Percentiles rank a stretch among this genome's conserved stretches.
These are phyloP conservation scores for Hemicordylus capensis DNA, from an alignment of 2,113 vertebrate genomes.

Conservation along the genomic window DNA sequence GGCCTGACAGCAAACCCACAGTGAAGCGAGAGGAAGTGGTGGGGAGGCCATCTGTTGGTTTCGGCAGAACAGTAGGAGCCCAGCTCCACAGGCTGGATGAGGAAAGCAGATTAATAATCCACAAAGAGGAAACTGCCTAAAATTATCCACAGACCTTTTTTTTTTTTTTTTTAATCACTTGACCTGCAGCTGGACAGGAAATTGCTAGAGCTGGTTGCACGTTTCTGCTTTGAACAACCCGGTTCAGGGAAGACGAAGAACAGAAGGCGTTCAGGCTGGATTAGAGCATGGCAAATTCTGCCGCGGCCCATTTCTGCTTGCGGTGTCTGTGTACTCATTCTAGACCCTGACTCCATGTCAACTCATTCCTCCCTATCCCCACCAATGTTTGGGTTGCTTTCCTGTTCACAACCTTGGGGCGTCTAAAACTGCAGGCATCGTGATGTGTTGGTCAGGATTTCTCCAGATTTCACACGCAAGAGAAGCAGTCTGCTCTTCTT, in stretches of 20 bases:
- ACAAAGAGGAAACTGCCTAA: slow-evolving; percentile 81
- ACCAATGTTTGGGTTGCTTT: slow-evolving; percentile 58
- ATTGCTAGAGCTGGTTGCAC: slow-evolving; percentile 84
- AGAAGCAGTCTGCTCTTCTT: background rate
- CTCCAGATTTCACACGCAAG: slow-evolving; percentile 41
- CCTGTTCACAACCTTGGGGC: slow-evolving; percentile 58
- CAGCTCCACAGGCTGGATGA: slow-evolving; percentile 69
- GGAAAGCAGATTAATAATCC: slow-evolving; percentile 81
- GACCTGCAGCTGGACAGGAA: slow-evolving; percentile 90
- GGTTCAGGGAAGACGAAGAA: slow-evolving; percentile 82
- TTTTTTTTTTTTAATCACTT: too few species aligned
- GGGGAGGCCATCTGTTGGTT: slow-evolving; percentile 80
- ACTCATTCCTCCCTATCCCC: slow-evolving; percentile 56
- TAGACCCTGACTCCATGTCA: slow-evolving; percentile 67
- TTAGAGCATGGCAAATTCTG: slow-evolving; percentile 81
- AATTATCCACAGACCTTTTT: slow-evolving; percentile 76
- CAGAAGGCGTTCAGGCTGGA: slow-evolving; percentile 85
- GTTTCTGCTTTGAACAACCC: slow-evolving; percentile 83
- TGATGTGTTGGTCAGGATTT: slow-evolving; percentile 10
- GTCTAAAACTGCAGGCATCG: slow-evolving; percentile 55
- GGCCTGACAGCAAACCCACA: slow-evolving; percentile 80
- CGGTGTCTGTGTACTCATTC: slow-evolving; percentile 68
- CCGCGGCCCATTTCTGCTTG: slow-evolving; percentile 77
- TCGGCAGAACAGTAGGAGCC: slow-evolving; percentile 72
- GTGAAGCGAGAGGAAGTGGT: slow-evolving; percentile 75